Percentiles rank a stretch among this genome's conserved stretches.
phyloP scores from a whole-genome alignment of 2,113 vertebrate genomes.

The Lophotis ruficrista region DNA sequence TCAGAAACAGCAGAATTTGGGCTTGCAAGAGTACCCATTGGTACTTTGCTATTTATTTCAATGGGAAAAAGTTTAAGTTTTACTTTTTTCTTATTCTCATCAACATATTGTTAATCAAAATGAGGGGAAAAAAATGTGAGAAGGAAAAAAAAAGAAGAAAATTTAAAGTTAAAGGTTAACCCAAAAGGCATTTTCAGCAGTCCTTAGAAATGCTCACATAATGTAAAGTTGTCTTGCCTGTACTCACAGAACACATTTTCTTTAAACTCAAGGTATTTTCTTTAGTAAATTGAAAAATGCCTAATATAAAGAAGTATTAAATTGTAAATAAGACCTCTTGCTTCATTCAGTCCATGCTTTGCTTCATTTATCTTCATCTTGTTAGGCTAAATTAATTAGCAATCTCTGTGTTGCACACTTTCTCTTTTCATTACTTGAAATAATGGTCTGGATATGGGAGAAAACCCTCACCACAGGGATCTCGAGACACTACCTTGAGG shows the following conservation, averaged over 20 bases:
- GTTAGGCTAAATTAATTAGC: conserved; percentile 99
- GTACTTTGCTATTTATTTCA: background rate
- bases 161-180: conserved; percentile 68
- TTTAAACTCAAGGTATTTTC: conserved; percentile 51
- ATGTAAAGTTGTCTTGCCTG: conserved; percentile 16
- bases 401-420: conserved; percentile 95
- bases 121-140: background rate
- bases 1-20: background rate
- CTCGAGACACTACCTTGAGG: conserved; percentile 67
- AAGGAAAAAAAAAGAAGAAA: background rate
- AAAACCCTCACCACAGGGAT: conserved; percentile 73
- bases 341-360: conserved; percentile 88
- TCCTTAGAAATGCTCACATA: conserved; percentile 44
- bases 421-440: conserved; percentile 99
- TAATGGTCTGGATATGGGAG: conserved; percentile 87
- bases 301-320: conserved; percentile 75
- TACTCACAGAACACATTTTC: conserved; percentile 27
- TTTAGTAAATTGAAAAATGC: conserved; percentile 67
- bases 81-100: background rate
- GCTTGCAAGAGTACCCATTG: background rate
- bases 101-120: conserved; percentile 6
- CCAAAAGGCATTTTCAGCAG: conserved; percentile 55
- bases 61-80: background rate
- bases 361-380: conserved; percentile 99
- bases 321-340: conserved; percentile 90